phyloP scores from a whole-genome alignment of 1,140 invertebrate genomes.

The Musca domestica region DNA sequence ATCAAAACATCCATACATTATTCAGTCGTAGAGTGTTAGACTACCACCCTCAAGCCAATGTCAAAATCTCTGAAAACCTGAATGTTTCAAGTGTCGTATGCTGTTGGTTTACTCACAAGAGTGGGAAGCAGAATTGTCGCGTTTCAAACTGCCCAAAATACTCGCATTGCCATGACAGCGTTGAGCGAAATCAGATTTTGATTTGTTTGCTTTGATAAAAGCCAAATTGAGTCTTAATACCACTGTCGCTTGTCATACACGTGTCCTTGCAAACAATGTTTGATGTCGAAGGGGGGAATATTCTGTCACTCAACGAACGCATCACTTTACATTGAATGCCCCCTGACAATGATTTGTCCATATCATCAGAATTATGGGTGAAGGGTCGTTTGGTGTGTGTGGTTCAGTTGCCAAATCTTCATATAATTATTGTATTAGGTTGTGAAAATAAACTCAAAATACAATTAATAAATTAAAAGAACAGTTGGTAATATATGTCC shows the following conservation, averaged over 20 bases:
- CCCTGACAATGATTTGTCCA: background rate
- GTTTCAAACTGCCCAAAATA: background rate
- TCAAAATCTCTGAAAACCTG: background rate
- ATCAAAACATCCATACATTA: slow-evolving; percentile 7
- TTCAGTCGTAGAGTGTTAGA: background rate
- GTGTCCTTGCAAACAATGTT: slow-evolving; percentile 30
- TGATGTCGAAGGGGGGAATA: background rate
- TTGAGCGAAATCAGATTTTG: slow-evolving; percentile 16
- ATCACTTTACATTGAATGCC: too few relatives aligned
- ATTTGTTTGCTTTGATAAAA: slow-evolving; percentile 53
- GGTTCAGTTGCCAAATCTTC: slow-evolving; percentile 45
- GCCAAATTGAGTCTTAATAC: slow-evolving; percentile 54
- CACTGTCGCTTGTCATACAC: slow-evolving; percentile 52
- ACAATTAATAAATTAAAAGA: background rate
- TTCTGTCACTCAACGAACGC: background rate
- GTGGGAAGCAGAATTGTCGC: background rate
- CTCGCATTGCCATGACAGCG: background rate
- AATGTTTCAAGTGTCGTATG: background rate
- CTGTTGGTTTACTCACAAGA: background rate
- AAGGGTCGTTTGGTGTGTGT: slow-evolving; percentile 23
- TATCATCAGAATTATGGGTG: background rate
- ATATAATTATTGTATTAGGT: slow-evolving; percentile 49
- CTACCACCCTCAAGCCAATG: background rate
- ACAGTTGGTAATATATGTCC: slow-evolving; percentile 3
- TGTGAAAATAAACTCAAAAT: slow-evolving; percentile 24